Percentiles rank a stretch among this genome's conserved stretches.
Evolutionary conservation across 2,888 invertebrate genomes (phyloP).

Genomic region (Geotrupes spiniger): DNA sequence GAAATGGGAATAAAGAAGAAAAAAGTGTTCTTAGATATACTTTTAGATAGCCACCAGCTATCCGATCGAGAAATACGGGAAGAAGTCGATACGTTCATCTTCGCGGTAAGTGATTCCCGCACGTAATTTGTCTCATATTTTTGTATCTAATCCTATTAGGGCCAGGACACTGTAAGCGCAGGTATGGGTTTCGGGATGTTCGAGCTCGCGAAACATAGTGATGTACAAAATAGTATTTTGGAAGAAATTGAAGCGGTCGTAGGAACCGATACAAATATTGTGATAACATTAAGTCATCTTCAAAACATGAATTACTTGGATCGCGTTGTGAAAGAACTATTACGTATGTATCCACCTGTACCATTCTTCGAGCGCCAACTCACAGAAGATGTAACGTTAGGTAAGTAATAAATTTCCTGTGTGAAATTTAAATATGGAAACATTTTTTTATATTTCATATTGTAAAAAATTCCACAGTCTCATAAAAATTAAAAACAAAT

Average conservation of each 20-base stretch:
- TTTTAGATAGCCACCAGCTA: constrained; percentile 51
- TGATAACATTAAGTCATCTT: constrained; percentile 40
- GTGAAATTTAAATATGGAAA: not conserved
- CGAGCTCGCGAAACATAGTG: constrained; percentile 52
- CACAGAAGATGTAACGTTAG: constrained; percentile 2
- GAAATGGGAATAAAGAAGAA: constrained; percentile 16
- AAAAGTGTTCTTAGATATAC: constrained; percentile 21
- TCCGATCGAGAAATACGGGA: constrained; percentile 54
- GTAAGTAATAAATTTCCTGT: not conserved
- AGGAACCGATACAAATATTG: constrained; percentile 33
- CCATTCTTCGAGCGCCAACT: constrained; percentile 27
- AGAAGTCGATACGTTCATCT: constrained; percentile 60
- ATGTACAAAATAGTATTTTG: constrained; percentile 47
- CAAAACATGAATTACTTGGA: constrained; percentile 55
- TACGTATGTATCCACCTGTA: constrained; percentile 56
- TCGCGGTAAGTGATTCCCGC: constrained; percentile 48
- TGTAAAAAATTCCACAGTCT: no score
- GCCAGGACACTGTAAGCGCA: constrained; percentile 57
- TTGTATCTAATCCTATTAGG: constrained; percentile 39
- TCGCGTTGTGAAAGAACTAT: constrained; percentile 57
- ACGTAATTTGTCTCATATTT: not conserved
- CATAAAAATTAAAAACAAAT: no score
- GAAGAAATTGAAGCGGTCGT: constrained; percentile 37
- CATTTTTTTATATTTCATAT: no score
- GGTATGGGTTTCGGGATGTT: constrained; percentile 55